Evolutionary conservation across 2,113 vertebrate genomes (phyloP), one percentile per base, ranked within the genome.

Genomic region (Trichechus manatus): DNA sequence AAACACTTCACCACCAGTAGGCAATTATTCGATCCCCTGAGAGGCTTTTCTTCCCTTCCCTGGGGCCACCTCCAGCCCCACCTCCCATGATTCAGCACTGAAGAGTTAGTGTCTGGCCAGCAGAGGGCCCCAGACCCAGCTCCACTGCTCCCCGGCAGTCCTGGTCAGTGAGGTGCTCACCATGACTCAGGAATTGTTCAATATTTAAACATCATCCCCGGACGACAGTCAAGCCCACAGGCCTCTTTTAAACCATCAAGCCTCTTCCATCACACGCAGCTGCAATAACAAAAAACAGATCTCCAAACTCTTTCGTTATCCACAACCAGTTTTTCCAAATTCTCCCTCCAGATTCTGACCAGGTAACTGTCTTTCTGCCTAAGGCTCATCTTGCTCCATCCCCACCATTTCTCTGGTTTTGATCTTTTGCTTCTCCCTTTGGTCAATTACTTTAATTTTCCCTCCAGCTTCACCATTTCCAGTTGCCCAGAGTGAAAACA

Each of bases 391-490:
- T 66, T 82, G 61, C 39, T 89, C 59, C 25, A 79, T 74, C 20
- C 8, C 20, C 6, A 68, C 1, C 13, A 19, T 92, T 61, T 78
- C 84, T 92, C 77, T 70, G 39, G 25, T 72, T 93, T 95, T 92
- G 10, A 86, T 74, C 36, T 95, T 95, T 85, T 66, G 36, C 70
- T 91, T 93, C 42, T 78, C 74, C 33, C 23, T 33, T 87, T 63
- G 66, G 36, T n/a, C 75, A 90, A 84, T 83, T 31, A 84, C 72
- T 89, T 80, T 94, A 85, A 90, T 29, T 82, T n/a, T 96, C 36
- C 53, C 44, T 83, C 33, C 3, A 80, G 64, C 68, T 89, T 95
- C 83, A 95, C 39, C 7, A 36, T 83, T 15, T 91, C 85, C 8
- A 70, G 27, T 22, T 82, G 23, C 77, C 61, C 22, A 56, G 9